Percentiles rank a stretch among this genome's conserved stretches.
Evolutionary conservation across 2,888 invertebrate genomes (phyloP).

Genomic region (Stramonita haemastoma): DNA sequence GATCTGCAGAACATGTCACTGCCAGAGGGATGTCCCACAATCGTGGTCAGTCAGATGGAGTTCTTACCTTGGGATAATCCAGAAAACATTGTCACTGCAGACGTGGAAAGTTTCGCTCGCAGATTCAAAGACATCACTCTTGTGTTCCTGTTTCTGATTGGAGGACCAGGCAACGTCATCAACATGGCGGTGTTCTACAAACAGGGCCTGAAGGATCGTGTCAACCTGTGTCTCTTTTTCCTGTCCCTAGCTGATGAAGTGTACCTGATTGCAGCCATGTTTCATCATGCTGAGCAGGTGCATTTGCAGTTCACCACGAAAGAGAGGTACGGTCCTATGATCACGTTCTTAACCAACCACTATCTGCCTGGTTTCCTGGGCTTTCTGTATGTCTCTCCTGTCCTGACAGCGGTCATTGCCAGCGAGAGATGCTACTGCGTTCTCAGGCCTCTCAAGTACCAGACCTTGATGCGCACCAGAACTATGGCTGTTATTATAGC

Average conservation of each 20-base stretch:
- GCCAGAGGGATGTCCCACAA: neutral
- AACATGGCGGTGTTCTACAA: constrained; percentile 30
- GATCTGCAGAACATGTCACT: neutral
- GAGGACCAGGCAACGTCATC: constrained; percentile 19
- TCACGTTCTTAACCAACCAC: neutral
- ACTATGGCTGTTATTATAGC: neutral
- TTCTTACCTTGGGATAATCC: constrained; percentile 19
- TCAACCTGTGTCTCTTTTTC: constrained; percentile 26
- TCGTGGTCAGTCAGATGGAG: neutral
- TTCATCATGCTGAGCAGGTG: neutral
- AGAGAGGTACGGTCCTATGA: neutral
- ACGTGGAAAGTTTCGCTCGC: neutral
- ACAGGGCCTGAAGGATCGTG: constrained; percentile 1
- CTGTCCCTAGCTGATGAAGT: neutral
- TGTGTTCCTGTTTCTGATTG: constrained; percentile 6
- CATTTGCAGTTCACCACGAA: neutral
- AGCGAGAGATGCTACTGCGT: constrained; percentile 23
- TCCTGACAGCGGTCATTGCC: constrained; percentile 21
- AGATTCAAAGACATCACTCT: neutral
- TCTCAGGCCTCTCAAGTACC: constrained; percentile 12
- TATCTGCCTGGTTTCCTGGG: neutral
- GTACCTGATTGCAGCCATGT: neutral
- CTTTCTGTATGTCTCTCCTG: neutral
- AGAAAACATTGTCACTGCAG: constrained; percentile 4
- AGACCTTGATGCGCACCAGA: neutral